Conservation (phyloP, 2,113 vertebrate genomes). For the Phoxinus phoxinus region DNA sequence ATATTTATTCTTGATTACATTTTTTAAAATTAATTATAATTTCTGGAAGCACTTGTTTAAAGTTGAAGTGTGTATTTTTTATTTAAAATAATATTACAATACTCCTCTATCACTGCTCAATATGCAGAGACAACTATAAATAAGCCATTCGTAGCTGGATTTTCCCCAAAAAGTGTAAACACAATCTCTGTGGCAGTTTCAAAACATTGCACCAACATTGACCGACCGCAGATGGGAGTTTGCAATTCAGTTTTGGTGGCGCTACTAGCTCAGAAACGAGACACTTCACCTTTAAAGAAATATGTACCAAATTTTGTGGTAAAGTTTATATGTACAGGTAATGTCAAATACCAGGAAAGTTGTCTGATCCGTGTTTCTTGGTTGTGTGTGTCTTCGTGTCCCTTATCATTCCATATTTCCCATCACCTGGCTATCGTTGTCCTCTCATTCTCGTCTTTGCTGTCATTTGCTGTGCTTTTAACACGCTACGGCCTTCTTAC, state of each 20-base stretch:
- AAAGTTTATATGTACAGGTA: neutral
- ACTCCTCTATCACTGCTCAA: neutral
- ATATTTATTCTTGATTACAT: neutral
- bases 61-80: conserved; percentile 3
- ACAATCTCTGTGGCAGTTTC: neutral
- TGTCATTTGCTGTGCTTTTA: conserved; percentile 64
- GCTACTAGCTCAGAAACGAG: neutral
- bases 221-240: neutral
- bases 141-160: neutral
- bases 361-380: conserved; percentile 38
- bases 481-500: conserved; percentile 68
- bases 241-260: neutral
- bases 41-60: conserved; percentile 16
- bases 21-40: neutral
- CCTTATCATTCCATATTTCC: conserved; percentile 40
- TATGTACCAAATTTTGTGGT: too few relatives aligned
- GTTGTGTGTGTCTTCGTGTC: neutral
- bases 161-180: neutral
- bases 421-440: conserved; percentile 43
- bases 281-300: conserved; percentile 7
- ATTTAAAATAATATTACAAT: too few relatives aligned
- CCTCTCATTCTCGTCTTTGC: conserved; percentile 55
- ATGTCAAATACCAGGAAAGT: conserved; percentile 51
- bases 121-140: neutral
- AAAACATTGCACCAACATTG: neutral